A percentile compares a stretch with the other conserved stretches of the same genome.
Conservation (phyloP, 1,140 invertebrate genomes). For the Cydia fagiglandana region DNA sequence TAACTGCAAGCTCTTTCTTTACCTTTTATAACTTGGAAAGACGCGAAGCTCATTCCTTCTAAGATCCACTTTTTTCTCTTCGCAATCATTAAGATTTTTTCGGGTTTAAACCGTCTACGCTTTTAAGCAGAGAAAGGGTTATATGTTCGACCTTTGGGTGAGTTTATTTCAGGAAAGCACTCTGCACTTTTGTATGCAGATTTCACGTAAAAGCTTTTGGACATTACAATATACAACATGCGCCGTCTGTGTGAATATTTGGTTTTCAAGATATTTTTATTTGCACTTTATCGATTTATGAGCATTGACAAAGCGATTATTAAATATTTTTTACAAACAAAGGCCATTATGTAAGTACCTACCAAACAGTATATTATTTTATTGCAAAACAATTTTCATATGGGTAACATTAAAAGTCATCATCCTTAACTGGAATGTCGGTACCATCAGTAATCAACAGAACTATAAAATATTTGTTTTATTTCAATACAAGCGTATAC, state of each 20-base stretch:
- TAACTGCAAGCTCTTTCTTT: constrained; percentile 73
- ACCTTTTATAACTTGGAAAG: constrained; percentile 71
- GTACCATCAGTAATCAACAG: too few species aligned
- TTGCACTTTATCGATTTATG: not conserved
- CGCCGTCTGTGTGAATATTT: not conserved
- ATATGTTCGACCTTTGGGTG: constrained; percentile 7
- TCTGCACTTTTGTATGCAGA: constrained; percentile 18
- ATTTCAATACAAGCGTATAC: too few species aligned
- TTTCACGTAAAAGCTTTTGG: constrained; percentile 10
- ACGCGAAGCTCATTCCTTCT: constrained; percentile 68
- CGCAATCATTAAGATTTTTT: constrained; percentile 72
- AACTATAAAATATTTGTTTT: too few species aligned
- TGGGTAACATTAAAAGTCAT: too few species aligned
- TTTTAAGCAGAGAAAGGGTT: constrained; percentile 37
- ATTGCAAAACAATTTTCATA: too few species aligned
- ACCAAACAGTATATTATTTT: too few species aligned
- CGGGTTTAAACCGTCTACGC: constrained; percentile 48
- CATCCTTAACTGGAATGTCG: too few species aligned
- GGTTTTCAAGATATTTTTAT: not conserved
- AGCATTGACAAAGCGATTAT: too few species aligned
- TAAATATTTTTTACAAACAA: too few species aligned
- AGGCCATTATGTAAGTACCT: too few species aligned
- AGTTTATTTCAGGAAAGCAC: not conserved
- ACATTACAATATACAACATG: not conserved
- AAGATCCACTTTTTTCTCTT: constrained; percentile 62